Conservation (phyloP, 2,888 invertebrate species). For the Poecilus cupreus region DNA sequence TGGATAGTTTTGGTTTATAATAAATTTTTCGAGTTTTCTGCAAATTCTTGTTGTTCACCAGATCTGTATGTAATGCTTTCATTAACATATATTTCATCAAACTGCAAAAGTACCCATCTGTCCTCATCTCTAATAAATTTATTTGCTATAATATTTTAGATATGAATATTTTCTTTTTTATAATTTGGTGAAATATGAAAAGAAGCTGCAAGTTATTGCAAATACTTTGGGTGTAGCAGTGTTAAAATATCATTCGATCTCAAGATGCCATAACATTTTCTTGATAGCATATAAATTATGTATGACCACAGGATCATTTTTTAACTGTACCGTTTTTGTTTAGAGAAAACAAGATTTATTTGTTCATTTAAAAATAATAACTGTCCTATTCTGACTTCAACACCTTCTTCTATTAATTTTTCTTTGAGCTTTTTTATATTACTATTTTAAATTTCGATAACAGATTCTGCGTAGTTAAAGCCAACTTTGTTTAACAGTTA, state of each 20-base stretch:
- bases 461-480: background rate
- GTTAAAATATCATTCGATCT: too few relatives aligned
- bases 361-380: conserved; percentile 15
- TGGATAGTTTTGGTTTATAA: background rate
- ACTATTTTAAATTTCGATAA: background rate
- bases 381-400: background rate
- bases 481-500: background rate
- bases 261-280: too few relatives aligned
- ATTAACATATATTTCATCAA: conserved; percentile 23
- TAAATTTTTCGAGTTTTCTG: background rate
- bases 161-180: too few relatives aligned
- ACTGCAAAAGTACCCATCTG: background rate
- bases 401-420: too few relatives aligned
- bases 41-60: background rate
- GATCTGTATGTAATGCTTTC: conserved; percentile 11
- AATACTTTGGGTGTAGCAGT: background rate
- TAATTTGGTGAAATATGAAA: too few relatives aligned
- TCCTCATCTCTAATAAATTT: background rate
- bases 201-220: too few relatives aligned
- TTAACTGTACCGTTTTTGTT: too few relatives aligned
- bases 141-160: background rate
- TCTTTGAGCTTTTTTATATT: background rate
- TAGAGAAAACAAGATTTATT: background rate
- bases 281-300: too few relatives aligned
- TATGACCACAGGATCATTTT: too few relatives aligned